Percentiles rank a stretch among this genome's conserved stretches.
These are phyloP conservation scores for Odocoileus hemionus DNA, from an alignment of 2,113 vertebrate genomes.

Conservation along the genomic window DNA sequence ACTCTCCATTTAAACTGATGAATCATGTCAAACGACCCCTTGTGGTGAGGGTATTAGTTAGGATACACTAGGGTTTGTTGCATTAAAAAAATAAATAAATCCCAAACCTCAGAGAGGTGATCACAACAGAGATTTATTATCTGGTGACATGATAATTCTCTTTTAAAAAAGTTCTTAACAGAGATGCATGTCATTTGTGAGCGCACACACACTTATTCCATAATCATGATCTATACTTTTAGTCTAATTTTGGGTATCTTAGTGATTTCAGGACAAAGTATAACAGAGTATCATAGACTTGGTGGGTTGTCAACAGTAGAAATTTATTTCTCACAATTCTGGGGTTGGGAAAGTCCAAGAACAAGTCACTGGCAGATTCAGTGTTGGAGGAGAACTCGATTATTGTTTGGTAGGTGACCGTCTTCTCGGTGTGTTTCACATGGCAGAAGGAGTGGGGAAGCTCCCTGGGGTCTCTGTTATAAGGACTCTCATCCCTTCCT, in stretches of 20 bases:
- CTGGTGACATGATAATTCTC: neutral
- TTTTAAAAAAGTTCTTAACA: neutral
- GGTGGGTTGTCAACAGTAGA: neutral
- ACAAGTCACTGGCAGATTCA: neutral
- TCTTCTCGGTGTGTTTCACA: fast-evolving
- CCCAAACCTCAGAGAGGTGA: neutral
- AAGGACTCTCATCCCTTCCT: too few species aligned
- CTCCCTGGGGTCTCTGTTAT: neutral
- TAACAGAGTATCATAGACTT: neutral
- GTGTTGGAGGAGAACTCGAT: fast-evolving
- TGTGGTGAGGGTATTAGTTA: neutral
- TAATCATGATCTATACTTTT: neutral
- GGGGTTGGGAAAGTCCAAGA: neutral
- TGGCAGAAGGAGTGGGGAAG: neutral
- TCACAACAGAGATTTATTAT: neutral
- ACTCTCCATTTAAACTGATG: neutral
- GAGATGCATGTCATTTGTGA: neutral
- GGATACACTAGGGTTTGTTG: neutral
- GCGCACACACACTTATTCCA: too few species aligned
- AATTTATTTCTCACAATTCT: neutral
- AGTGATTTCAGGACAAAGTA: neutral
- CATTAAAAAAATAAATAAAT: neutral
- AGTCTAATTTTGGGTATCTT: neutral
- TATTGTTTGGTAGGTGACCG: fast-evolving
- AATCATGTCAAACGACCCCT: neutral